Percentiles rank a stretch among this genome's conserved stretches.
These are phyloP conservation scores for Troides aeacus DNA, from an alignment of 2,888 invertebrate species.

Conservation along the genomic window DNA sequence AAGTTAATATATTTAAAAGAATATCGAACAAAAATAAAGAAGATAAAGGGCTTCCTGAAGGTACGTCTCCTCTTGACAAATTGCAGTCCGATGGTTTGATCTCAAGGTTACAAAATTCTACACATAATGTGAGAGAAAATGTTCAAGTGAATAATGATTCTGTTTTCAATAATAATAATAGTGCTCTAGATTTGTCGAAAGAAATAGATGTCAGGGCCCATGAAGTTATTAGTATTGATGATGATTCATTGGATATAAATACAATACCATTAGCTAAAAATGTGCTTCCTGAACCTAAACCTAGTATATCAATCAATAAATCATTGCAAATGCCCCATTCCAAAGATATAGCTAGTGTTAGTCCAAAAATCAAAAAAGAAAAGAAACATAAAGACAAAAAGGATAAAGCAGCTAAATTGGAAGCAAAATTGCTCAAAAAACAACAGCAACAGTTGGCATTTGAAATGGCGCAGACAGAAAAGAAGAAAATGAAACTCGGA, in stretches of 20 bases:
- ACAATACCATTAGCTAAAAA: slow-evolving; percentile 48
- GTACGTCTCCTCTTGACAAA: slow-evolving; percentile 62
- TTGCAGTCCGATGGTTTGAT: slow-evolving; percentile 66
- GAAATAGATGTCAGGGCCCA: slow-evolving; percentile 73
- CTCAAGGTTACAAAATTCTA: slow-evolving; percentile 68
- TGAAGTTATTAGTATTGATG: slow-evolving; percentile 75
- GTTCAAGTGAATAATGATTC: slow-evolving; percentile 63
- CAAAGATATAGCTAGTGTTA: slow-evolving; percentile 77
- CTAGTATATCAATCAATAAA: slow-evolving; percentile 69
- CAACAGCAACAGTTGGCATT: slow-evolving; percentile 70
- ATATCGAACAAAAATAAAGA: slow-evolving; percentile 88
- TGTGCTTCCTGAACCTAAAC: slow-evolving; percentile 49
- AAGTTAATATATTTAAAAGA: slow-evolving; percentile 92
- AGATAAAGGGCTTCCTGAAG: slow-evolving; percentile 74
- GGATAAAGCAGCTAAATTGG: slow-evolving; percentile 70
- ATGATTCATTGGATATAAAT: slow-evolving; percentile 67
- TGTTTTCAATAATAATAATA: slow-evolving; percentile 74
- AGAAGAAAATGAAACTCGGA: slow-evolving; percentile 59
- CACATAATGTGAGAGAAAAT: slow-evolving; percentile 54
- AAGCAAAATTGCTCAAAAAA: slow-evolving; percentile 71
- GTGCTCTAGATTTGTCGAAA: slow-evolving; percentile 74
- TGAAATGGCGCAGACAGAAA: slow-evolving; percentile 66
- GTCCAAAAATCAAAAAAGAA: slow-evolving; percentile 81
- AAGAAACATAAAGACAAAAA: slow-evolving; percentile 77
- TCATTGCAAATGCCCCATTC: slow-evolving; percentile 70